Percentiles rank a stretch among this genome's conserved stretches.
Conservation (phyloP, 2,888 invertebrate species). For the Drosophila formosana region DNA sequence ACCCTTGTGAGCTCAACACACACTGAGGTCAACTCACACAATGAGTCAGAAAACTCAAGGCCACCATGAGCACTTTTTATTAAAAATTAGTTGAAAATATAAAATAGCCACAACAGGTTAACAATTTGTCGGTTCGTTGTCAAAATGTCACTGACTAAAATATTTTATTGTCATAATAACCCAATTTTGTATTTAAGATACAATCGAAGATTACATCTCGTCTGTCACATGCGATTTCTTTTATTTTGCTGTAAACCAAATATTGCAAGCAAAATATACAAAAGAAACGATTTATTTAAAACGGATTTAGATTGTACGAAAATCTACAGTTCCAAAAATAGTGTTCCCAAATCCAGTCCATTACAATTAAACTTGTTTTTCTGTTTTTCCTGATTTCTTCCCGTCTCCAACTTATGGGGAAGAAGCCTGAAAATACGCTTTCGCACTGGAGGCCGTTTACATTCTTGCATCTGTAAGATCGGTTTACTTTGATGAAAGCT, state of each 20-base stretch:
- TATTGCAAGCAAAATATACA: no score
- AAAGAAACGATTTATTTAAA: background rate
- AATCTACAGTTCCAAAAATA: background rate
- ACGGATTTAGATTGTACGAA: no score
- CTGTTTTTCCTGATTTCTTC: background rate
- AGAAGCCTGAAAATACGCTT: background rate
- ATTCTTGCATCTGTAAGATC: background rate
- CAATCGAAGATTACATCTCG: no score
- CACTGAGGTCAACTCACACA: background rate
- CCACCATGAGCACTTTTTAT: background rate
- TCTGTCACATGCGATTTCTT: no score
- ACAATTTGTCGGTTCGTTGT: no score
- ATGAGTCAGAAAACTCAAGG: background rate
- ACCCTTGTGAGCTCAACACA: background rate
- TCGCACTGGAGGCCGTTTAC: background rate
- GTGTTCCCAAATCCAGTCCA: background rate
- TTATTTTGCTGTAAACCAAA: no score
- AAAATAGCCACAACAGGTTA: no score
- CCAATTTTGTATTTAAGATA: no score
- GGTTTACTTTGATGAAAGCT: background rate
- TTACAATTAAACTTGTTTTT: background rate
- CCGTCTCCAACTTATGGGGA: background rate
- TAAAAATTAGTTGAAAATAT: no score
- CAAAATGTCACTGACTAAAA: no score
- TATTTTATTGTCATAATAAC: no score